A percentile compares a stretch with the other conserved stretches of the same genome.
These are phyloP conservation scores for Meta bourneti DNA, from an alignment of 2,888 invertebrate genomes.

Conservation along the genomic window DNA sequence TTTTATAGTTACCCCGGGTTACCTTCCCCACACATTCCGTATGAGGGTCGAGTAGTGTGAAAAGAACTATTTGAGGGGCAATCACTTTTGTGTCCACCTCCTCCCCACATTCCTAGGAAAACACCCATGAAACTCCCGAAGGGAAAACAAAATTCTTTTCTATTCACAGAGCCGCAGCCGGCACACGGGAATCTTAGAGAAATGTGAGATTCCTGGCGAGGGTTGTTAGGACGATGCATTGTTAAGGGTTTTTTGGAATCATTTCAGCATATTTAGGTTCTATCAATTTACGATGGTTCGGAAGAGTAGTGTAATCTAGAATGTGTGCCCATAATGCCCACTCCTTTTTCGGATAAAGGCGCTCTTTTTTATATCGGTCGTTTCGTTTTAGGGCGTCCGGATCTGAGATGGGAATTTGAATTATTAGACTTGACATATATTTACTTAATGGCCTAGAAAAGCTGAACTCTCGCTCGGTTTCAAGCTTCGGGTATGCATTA, in stretches of 20 bases:
- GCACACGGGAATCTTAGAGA: neutral
- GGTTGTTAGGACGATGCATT: neutral
- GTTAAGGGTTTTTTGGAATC: neutral
- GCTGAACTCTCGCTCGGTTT: neutral
- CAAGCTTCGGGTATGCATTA: neutral
- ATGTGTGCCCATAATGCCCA: neutral
- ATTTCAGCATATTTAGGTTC: neutral
- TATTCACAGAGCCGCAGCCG: neutral
- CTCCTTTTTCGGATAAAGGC: neutral
- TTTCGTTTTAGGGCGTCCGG: neutral
- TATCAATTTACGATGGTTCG: neutral
- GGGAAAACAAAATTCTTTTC: conserved; percentile 22
- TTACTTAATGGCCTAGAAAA: neutral
- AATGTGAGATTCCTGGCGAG: neutral
- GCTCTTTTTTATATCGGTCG: neutral
- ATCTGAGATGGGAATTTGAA: neutral
- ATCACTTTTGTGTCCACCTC: neutral
- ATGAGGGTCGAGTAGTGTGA: neutral
- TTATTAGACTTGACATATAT: neutral
- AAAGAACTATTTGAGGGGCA: neutral
- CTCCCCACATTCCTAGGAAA: neutral
- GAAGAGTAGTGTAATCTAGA: neutral
- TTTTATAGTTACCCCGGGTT: neutral
- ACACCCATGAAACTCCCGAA: neutral
- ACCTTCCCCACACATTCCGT: neutral